Evolutionary conservation across 2,888 invertebrate species (phyloP).

Genomic region (Platerodrilus igneus): DNA sequence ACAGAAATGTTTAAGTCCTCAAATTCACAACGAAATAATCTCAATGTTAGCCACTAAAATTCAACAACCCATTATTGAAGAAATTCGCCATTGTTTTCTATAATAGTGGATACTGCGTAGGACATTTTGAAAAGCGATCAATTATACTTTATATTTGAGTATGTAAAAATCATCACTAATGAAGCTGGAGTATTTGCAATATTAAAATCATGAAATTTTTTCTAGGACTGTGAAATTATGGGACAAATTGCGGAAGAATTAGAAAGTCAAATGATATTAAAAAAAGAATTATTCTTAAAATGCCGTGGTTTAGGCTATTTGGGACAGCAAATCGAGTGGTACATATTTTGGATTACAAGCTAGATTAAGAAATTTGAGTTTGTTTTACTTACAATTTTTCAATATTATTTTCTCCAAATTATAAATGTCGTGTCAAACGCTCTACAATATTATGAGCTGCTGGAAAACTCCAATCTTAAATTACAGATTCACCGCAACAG

Average conservation of each 20-base stretch:
- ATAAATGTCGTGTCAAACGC: too few relatives aligned
- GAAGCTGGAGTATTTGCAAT: background rate
- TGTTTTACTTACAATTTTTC: too few relatives aligned
- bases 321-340: slow-evolving; percentile 4
- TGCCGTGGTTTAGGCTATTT: slow-evolving; percentile 3
- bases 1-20: background rate
- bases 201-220: slow-evolving; percentile 4
- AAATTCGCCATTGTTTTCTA: slow-evolving; percentile 1
- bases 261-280: background rate
- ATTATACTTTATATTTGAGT: background rate
- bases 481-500: too few relatives aligned
- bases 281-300: background rate
- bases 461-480: too few relatives aligned
- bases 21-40: slow-evolving; percentile 5
- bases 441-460: too few relatives aligned
- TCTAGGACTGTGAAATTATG: background rate
- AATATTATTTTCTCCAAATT: too few relatives aligned
- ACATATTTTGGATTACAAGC: slow-evolving; percentile 1
- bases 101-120: slow-evolving; percentile 7
- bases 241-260: slow-evolving; percentile 1
- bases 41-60: background rate
- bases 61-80: background rate
- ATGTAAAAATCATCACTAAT: background rate
- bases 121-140: slow-evolving; percentile 7
- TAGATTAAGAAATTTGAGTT: background rate